phyloP scores from a whole-genome alignment of 1,140 invertebrate species.

The Cyphomyrmex costatus region DNA sequence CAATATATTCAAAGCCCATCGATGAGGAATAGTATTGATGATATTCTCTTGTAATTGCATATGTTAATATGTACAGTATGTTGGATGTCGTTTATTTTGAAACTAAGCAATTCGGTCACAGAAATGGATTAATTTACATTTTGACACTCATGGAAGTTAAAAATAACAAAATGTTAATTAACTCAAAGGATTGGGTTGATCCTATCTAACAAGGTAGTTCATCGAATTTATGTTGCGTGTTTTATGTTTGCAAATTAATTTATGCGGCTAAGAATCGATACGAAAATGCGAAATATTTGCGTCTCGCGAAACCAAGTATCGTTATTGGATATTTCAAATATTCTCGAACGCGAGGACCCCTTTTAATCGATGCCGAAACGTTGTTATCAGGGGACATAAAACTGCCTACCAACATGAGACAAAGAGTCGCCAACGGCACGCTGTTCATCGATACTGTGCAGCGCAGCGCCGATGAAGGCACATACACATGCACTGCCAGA shows the following conservation, averaged over 20 bases:
- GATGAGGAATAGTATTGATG: too few species aligned
- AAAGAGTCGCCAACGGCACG: constrained; percentile 90
- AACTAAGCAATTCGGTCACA: too few species aligned
- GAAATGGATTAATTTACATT: too few species aligned
- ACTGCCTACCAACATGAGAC: constrained; percentile 91
- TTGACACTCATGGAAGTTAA: too few species aligned
- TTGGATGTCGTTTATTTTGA: too few species aligned
- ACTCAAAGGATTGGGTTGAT: too few species aligned
- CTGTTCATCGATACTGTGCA: constrained; percentile 90
- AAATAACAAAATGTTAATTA: too few species aligned
- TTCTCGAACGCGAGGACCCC: background rate
- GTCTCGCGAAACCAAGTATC: background rate
- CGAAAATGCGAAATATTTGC: constrained; percentile 18
- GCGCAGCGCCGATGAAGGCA: constrained; percentile 89
- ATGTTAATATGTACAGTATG: too few species aligned
- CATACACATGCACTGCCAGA: constrained; percentile 89
- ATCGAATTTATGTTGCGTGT: background rate
- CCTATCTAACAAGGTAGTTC: too few species aligned
- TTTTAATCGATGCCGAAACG: constrained; percentile 7
- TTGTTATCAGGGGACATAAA: constrained; percentile 87
- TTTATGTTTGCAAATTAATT: constrained; percentile 31
- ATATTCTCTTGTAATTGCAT: too few species aligned
- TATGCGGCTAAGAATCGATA: background rate
- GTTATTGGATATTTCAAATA: constrained; percentile 3
- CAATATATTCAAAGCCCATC: too few species aligned